Evolutionary conservation across 2,113 vertebrate genomes (phyloP), one percentile per base, ranked within the genome.

Genomic region (Pandion haliaetus): DNA sequence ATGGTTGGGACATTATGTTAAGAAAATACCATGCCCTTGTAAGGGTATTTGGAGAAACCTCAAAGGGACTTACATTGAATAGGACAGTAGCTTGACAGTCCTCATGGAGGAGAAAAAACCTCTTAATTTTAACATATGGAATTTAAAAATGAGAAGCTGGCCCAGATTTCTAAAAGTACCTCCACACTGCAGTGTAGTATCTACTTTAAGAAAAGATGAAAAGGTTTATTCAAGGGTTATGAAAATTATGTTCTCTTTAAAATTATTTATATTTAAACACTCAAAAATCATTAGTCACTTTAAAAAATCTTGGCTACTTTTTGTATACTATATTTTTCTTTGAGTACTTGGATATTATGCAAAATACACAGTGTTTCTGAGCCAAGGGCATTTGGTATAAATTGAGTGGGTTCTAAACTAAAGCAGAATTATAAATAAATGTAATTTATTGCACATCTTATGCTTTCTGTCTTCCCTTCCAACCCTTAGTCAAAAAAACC

Each of bases 261-360:
- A 79, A 19, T 58, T 90, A 86, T 96, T 96, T 95, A 42, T 87
- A 65, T 69, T 89, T 73, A 70, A 87, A 66, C 45, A 55, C 42
- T 87, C 54, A 91, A 94, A 96, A 97, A 93, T 93, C 88, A 95
- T 97, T 87, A 94, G 70, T 95, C 81, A 90, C 76, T 94, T 83
- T 4, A 76, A 63, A 87, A 95, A 85, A 82, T 44, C 54, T 79
- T 96, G 88, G 77, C 91, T 88, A 52, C 77, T 82, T 89, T 82
- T 69, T 63, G 32, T 84, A 80, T 10, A 32, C 70, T 52, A 10
- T 61, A 72, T 91, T 91, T 93, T 93, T 95, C 84, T 85, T 31
- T 38, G 58, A 93, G 70, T 59, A 61, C 40, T 88, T 84, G 77
- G 76, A 62, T 76, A 19, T 57, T 63, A 59, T 61, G 72, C 63